Percentiles rank a stretch among this genome's conserved stretches.
phyloP scores from a whole-genome alignment of 2,797 vertebrate genomes.

The Mormyrus proboscirostris region DNA sequence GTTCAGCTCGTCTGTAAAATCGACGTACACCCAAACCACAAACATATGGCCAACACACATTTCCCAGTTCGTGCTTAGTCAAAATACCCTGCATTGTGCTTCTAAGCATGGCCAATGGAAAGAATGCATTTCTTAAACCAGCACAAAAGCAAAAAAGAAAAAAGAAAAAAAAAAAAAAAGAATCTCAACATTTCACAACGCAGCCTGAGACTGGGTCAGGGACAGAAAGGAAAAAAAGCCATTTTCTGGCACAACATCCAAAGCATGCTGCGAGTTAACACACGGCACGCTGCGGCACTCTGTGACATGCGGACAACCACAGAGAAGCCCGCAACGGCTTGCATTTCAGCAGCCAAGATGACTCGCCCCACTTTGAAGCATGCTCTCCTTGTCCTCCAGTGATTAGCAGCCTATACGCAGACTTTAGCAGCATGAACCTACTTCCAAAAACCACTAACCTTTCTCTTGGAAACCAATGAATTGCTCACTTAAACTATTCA shows the following conservation, averaged over 20 bases:
- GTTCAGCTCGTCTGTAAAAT: background rate
- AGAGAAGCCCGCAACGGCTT: background rate
- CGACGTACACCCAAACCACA: background rate
- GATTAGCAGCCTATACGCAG: background rate
- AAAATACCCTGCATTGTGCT: background rate
- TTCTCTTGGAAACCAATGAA: background rate
- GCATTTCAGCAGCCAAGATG: background rate
- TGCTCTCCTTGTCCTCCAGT: background rate
- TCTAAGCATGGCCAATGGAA: background rate
- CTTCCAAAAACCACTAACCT: background rate
- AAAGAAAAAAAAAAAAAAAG: too few species aligned
- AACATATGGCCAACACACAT: background rate
- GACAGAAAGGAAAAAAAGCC: background rate
- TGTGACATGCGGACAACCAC: background rate
- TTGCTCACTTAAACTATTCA: conserved; percentile 5
- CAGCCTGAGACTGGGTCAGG: background rate
- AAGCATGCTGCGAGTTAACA: background rate
- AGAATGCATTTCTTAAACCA: background rate
- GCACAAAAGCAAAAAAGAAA: background rate
- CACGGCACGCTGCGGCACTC: background rate
- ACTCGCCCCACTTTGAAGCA: background rate
- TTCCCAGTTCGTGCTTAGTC: background rate
- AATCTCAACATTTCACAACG: background rate
- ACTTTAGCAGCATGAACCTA: background rate
- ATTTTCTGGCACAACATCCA: background rate